Conservation (phyloP, 1,140 invertebrate species). For the Pogonomyrmex barbatus region DNA sequence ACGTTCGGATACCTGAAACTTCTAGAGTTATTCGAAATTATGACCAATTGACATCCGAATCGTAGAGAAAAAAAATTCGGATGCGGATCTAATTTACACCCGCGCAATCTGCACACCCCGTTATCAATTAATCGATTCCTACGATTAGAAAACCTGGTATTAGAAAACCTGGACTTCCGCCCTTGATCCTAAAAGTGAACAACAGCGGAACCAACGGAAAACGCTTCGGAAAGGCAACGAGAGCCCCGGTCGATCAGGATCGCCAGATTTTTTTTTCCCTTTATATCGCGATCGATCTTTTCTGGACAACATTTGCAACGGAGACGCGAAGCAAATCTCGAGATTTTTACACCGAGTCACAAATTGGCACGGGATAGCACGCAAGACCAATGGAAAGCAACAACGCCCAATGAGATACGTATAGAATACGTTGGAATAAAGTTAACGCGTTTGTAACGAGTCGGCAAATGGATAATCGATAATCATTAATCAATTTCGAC, state of each 20-base stretch:
- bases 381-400: neutral
- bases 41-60: neutral
- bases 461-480: constrained; percentile 30
- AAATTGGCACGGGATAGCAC: neutral
- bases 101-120: constrained; percentile 28
- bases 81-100: neutral
- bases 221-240: constrained; percentile 17
- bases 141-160: constrained; percentile 73
- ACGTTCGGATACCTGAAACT: neutral
- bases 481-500: constrained; percentile 13
- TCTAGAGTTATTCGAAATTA: neutral
- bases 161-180: constrained; percentile 52
- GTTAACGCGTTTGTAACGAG: neutral
- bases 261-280: constrained; percentile 23
- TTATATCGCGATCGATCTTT: neutral
- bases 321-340: neutral
- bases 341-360: neutral
- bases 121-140: constrained; percentile 50
- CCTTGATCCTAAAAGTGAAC: constrained; percentile 15
- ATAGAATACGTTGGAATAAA: neutral
- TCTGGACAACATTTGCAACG: neutral
- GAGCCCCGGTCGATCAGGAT: constrained; percentile 18
- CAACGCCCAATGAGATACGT: neutral
- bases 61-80: neutral
- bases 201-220: constrained; percentile 38